A percentile compares a stretch with the other conserved stretches of the same genome.
Conservation (phyloP, 2,888 invertebrate genomes). For the Caenorhabditis afra region DNA sequence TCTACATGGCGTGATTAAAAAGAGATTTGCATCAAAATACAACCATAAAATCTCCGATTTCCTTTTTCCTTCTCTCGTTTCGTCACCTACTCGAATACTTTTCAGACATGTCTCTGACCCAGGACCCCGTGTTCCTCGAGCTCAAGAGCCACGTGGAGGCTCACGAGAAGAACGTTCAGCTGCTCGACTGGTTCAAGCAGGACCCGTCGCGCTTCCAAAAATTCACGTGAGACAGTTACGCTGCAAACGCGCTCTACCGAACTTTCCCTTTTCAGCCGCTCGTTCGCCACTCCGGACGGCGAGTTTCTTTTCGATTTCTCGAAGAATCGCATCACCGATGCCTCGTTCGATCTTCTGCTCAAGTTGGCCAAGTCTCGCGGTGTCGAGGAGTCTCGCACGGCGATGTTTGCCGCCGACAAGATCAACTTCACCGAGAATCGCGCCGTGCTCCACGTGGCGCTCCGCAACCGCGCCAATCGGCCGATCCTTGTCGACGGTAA, state of each 20-base stretch:
- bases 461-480: conserved; percentile 89
- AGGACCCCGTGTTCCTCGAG: conserved; percentile 85
- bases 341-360: conserved; percentile 87
- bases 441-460: conserved; percentile 94
- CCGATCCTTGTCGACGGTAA: conserved; percentile 89
- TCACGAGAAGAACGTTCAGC: conserved; percentile 86
- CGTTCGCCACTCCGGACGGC: conserved; percentile 90
- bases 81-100: no score
- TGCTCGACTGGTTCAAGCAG: conserved; percentile 88
- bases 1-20: no score
- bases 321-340: conserved; percentile 92
- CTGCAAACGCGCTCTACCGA: conserved; percentile 1
- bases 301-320: conserved; percentile 95
- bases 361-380: conserved; percentile 88
- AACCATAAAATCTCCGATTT: no score
- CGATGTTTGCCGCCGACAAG: conserved; percentile 93
- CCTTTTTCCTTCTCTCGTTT: no score
- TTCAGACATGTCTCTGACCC: conserved; percentile 61
- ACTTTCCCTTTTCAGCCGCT: conserved; percentile 84
- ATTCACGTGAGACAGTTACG: conserved; percentile 86
- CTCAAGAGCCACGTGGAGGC: conserved; percentile 87
- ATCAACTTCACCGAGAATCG: conserved; percentile 98
- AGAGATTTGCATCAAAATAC: no score
- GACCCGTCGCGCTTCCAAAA: conserved; percentile 90
- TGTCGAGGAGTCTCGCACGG: conserved; percentile 90